phyloP scores from a whole-genome alignment of 2,797 vertebrate genomes.

The Pseudomugil tenellus region DNA sequence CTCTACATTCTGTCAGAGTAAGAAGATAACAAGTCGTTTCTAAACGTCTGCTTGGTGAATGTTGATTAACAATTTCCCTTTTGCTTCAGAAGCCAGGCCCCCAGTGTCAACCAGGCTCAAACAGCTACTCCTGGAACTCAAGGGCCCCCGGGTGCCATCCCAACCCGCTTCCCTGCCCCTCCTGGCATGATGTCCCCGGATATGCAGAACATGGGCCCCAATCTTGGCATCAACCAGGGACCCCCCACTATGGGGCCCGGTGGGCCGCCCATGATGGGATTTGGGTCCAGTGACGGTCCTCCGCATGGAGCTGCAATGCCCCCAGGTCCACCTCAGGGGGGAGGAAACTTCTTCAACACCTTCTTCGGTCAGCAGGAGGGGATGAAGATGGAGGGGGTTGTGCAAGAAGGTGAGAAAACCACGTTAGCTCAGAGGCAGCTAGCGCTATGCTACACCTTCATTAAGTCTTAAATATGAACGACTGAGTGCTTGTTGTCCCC shows the following conservation, averaged over 20 bases:
- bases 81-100: constrained; percentile 77
- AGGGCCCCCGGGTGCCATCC: constrained; percentile 79
- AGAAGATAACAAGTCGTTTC: no score
- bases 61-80: background rate
- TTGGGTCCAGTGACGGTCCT: constrained; percentile 80
- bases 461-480: background rate
- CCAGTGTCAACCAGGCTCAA: constrained; percentile 66
- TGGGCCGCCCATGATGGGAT: constrained; percentile 87
- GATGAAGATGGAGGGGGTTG: constrained; percentile 84
- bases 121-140: constrained; percentile 62
- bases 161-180: constrained; percentile 80
- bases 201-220: constrained; percentile 85
- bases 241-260: constrained; percentile 85
- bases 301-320: constrained; percentile 84
- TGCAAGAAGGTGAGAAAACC: constrained; percentile 81
- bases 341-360: constrained; percentile 88
- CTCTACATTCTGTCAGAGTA: background rate
- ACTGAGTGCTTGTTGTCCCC: constrained; percentile 3
- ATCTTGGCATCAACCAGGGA: constrained; percentile 85
- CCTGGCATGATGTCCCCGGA: constrained; percentile 83
- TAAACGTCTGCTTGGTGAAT: background rate
- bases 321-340: constrained; percentile 82
- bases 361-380: constrained; percentile 90
- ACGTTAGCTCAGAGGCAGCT: background rate
- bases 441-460: accelerated